phyloP scores from a whole-genome alignment of 1,140 invertebrate species.

The Asobara japonica region DNA sequence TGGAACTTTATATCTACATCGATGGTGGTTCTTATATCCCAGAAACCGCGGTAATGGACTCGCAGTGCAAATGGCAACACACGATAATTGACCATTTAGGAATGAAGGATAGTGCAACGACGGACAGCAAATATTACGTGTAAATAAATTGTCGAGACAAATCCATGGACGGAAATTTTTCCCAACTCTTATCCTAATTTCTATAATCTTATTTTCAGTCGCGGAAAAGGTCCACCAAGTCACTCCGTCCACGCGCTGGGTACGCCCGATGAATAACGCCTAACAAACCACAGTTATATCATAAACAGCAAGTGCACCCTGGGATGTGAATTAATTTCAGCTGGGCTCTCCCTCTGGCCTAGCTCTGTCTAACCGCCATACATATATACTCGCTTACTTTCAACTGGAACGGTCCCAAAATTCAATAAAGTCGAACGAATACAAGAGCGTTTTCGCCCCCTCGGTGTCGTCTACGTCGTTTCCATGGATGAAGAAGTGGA shows the following conservation, averaged over 20 bases:
- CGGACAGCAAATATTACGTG: constrained; percentile 3
- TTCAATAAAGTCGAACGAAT: constrained; percentile 65
- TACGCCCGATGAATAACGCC: constrained; percentile 65
- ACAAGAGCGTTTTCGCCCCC: constrained; percentile 29
- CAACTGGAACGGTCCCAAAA: constrained; percentile 64
- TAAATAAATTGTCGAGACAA: too few species aligned
- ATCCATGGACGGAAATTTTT: neutral
- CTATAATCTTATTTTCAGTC: neutral
- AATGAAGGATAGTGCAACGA: constrained; percentile 45
- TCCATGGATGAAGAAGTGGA: constrained; percentile 36
- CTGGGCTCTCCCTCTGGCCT: constrained; percentile 45
- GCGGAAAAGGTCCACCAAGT: constrained; percentile 42
- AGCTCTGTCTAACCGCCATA: neutral
- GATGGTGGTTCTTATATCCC: too few species aligned
- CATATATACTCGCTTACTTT: constrained; percentile 37
- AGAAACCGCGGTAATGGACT: neutral
- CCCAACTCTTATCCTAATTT: neutral
- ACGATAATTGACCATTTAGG: constrained; percentile 60
- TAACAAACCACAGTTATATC: constrained; percentile 68
- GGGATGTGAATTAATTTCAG: constrained; percentile 65
- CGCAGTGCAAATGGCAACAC: constrained; percentile 50
- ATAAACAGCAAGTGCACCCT: constrained; percentile 65
- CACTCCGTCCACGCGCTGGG: too few species aligned
- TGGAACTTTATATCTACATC: too few species aligned
- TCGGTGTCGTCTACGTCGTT: constrained; percentile 39